Evolutionary conservation across 2,888 invertebrate species (phyloP), one percentile per base, ranked within the genome.

Genomic region (Melanchra persicariae): DNA sequence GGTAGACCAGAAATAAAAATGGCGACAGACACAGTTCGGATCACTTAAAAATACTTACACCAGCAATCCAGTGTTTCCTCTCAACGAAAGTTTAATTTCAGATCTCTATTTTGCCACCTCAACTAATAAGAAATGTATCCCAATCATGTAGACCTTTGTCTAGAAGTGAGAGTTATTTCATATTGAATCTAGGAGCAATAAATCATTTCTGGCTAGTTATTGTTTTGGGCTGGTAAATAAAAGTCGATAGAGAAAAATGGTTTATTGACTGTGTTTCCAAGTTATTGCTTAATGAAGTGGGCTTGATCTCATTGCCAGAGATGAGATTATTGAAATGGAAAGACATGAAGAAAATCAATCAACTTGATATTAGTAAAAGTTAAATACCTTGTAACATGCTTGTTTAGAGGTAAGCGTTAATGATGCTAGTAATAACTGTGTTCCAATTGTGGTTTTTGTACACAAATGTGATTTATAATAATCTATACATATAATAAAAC

Each of bases 201-300:
- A 64, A 77, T 81, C 77, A 70, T 40, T 24, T 22, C 12, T 15
- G 51, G 40, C 63, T 47, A 60, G 51, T 77, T 77, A 77, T 64
- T 81, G 51, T 81, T 81, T 77, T 19, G 52, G 34, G 51, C 19
- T 19, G 70, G 63, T 70, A 73, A 45, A 77, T 81, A 70, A 81
- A 77, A 77, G 60, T 81, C 77, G 52, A 70, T 49, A 45, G 45
- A 77, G 70, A 81, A 61, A 68, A 81, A 77, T 81, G 30, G 47
- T 76, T 64, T 55, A 43, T 15, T 73, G 26, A 62, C 2, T 26
- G 19, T 49, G 30, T 55, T 62, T 67, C 49, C 12, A 34, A 60
- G 47, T 49, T 69, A 76, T 63, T 77, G 77, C 40, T 61, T 51
- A 77, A 77, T 81, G 77, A 64, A 72, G 64, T 47, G n/a, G 51